A percentile compares a stretch with the other conserved stretches of the same genome.
Evolutionary conservation across 1,140 invertebrate genomes (phyloP).

Genomic region (Trichonephila clavipes): DNA sequence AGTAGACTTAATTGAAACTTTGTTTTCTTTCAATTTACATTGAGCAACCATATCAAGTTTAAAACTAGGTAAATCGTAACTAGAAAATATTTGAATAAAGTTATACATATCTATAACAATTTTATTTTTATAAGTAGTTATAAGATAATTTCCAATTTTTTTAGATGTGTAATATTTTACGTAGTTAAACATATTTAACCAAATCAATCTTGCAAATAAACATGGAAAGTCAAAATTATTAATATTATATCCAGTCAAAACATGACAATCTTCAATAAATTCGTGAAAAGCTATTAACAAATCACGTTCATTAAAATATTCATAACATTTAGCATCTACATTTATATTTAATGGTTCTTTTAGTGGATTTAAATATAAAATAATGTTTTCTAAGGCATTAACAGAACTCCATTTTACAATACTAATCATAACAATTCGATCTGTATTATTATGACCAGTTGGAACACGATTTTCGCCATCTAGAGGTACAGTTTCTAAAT

Average conservation of each 20-base stretch:
- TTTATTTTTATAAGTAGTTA: conserved; percentile 39
- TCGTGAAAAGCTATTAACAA: conserved; percentile 23
- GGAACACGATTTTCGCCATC: conserved; percentile 32
- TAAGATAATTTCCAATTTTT: neutral
- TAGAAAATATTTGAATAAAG: conserved; percentile 46
- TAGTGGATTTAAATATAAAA: conserved; percentile 57
- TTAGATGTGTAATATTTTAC: conserved; percentile 14
- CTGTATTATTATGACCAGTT: neutral
- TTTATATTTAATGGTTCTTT: neutral
- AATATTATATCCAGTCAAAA: conserved; percentile 59
- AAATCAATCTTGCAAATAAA: conserved; percentile 7
- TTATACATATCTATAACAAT: conserved; percentile 34
- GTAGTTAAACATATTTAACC: neutral
- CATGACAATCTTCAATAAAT: neutral
- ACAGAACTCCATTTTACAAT: conserved; percentile 10
- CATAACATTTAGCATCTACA: neutral
- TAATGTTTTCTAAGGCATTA: neutral
- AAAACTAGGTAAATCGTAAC: conserved; percentile 54
- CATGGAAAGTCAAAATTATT: conserved; percentile 42
- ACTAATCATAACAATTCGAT: conserved; percentile 62
- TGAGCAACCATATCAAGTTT: conserved; percentile 54
- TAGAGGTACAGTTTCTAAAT: conserved; percentile 56
- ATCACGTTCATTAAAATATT: conserved; percentile 26
- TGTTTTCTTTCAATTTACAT: conserved; percentile 33
- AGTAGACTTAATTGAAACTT: conserved; percentile 40